phyloP scores from a whole-genome alignment of 2,797 vertebrate genomes.

The Huso huso region DNA sequence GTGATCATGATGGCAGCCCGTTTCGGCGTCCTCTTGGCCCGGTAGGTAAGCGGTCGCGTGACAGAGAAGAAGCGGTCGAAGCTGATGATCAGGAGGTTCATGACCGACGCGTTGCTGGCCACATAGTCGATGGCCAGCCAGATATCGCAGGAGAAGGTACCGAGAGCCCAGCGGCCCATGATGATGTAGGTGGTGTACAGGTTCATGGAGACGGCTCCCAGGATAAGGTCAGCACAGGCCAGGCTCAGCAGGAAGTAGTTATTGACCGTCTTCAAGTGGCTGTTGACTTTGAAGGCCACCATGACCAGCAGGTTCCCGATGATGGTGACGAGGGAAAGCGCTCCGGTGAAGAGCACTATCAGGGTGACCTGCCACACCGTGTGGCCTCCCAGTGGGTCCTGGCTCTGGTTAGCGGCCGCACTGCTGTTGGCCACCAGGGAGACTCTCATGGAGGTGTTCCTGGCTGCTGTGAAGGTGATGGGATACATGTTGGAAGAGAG shows the following conservation, averaged over 20 bases:
- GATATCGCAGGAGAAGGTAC: slow-evolving; percentile 59
- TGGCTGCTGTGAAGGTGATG: slow-evolving; percentile 19
- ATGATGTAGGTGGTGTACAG: slow-evolving; percentile 66
- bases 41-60: slow-evolving; percentile 63
- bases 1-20: slow-evolving; percentile 56
- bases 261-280: slow-evolving; percentile 63
- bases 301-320: slow-evolving; percentile 65
- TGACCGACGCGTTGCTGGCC: slow-evolving; percentile 67
- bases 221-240: slow-evolving; percentile 65
- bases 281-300: slow-evolving; percentile 65
- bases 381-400: slow-evolving; percentile 43
- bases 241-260: slow-evolving; percentile 70
- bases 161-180: slow-evolving; percentile 62
- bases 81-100: slow-evolving; percentile 71
- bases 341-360: slow-evolving; percentile 54
- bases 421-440: too few species aligned
- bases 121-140: slow-evolving; percentile 70
- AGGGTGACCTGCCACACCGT: slow-evolving; percentile 55
- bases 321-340: slow-evolving; percentile 61
- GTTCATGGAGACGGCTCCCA: slow-evolving; percentile 68
- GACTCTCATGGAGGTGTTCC: slow-evolving; percentile 8
- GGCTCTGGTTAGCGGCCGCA: slow-evolving; percentile 1
- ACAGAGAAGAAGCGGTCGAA: slow-evolving; percentile 71
- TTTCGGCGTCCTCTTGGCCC: slow-evolving; percentile 58
- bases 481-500: slow-evolving; percentile 29